A percentile compares a stretch with the other conserved stretches of the same genome.
These are phyloP conservation scores for Catocala nupta DNA, from an alignment of 2,888 invertebrate genomes.

Conservation along the genomic window DNA sequence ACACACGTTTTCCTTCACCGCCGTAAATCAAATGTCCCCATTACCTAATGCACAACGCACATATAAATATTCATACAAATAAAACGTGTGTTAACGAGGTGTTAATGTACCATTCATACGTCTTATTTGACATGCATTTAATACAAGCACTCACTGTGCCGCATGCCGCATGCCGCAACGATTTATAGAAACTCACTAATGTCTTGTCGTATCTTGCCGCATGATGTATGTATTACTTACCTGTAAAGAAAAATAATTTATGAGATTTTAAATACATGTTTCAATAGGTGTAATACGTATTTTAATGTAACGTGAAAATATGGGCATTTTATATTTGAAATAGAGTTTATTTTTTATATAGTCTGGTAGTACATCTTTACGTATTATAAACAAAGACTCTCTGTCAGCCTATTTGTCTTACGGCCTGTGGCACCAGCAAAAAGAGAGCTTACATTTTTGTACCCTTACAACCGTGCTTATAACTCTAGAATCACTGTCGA, in stretches of 20 bases:
- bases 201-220: constrained; percentile 2
- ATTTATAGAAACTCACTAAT: constrained; percentile 9
- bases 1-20: too few relatives aligned
- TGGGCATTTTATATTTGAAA: too few relatives aligned
- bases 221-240: constrained; percentile 46
- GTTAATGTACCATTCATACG: constrained; percentile 58
- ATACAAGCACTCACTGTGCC: constrained; percentile 8
- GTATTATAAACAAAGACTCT: too few relatives aligned
- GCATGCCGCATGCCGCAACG: background rate
- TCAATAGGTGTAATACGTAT: background rate
- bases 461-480: too few relatives aligned
- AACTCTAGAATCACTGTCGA: too few relatives aligned
- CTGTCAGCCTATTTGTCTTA: too few relatives aligned
- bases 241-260: constrained; percentile 40
- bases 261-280: constrained; percentile 18
- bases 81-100: constrained; percentile 16
- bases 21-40: too few relatives aligned
- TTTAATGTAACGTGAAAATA: background rate
- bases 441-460: too few relatives aligned
- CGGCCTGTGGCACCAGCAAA: too few relatives aligned
- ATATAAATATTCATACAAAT: constrained; percentile 9
- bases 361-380: too few relatives aligned
- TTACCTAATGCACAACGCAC: background rate
- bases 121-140: constrained; percentile 49
- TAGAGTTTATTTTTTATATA: too few relatives aligned